These are phyloP conservation scores for Sitta carolinensis DNA, from an alignment of 2,797 vertebrate genomes.

Conservation along the genomic window DNA sequence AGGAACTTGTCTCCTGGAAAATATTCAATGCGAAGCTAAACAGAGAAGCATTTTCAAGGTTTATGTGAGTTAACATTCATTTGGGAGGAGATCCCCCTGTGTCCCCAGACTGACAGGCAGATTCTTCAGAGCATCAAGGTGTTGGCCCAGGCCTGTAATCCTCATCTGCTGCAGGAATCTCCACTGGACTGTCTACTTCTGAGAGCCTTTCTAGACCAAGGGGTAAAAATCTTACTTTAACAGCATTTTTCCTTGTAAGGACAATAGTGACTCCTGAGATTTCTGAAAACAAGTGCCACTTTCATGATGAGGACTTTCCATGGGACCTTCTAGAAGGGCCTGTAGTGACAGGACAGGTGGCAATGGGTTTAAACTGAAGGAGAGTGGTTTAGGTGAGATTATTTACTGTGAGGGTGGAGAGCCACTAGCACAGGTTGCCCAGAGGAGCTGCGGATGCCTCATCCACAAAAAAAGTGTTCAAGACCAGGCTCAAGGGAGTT, in stretches of 20 bases:
- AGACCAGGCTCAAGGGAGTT: neutral
- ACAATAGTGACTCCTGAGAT: neutral
- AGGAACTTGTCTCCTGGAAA: neutral
- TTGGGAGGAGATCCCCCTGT: neutral
- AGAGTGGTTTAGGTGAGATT: neutral
- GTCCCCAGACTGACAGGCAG: neutral
- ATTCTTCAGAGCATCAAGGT: neutral
- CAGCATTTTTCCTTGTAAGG: neutral
- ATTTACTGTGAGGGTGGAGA: neutral
- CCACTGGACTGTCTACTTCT: neutral
- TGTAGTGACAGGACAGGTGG: neutral
- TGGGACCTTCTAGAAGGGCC: neutral
- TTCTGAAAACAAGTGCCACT: neutral
- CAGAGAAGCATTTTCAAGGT: neutral
- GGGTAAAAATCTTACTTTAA: neutral
- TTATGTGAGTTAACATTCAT: neutral
- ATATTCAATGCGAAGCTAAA: neutral
- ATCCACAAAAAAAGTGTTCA: neutral
- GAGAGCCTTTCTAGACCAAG: neutral
- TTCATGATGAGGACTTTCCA: neutral
- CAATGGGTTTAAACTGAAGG: neutral
- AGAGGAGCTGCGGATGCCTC: neutral
- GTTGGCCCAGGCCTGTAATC: neutral
- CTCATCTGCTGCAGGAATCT: neutral
- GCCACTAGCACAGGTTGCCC: neutral